phyloP scores from a whole-genome alignment of 2,888 invertebrate species.

The Argyresthia goedartella region DNA sequence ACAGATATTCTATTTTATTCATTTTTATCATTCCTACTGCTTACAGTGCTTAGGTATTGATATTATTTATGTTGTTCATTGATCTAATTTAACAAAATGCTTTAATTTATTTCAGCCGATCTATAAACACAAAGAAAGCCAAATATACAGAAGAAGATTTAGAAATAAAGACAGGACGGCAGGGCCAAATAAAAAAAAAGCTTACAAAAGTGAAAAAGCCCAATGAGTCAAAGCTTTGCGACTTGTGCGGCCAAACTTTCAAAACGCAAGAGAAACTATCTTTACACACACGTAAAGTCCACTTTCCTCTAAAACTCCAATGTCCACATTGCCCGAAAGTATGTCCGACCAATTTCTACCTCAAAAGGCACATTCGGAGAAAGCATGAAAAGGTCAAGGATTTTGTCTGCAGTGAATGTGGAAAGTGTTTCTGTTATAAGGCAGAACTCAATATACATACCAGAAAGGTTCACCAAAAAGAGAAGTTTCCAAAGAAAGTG shows the following conservation, averaged over 20 bases:
- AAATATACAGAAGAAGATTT: constrained; percentile 18
- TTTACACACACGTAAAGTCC: constrained; percentile 34
- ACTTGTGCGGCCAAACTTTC: constrained; percentile 47
- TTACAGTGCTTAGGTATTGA: too few relatives aligned
- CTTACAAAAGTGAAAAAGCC: constrained; percentile 18
- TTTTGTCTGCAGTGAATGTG: constrained; percentile 48
- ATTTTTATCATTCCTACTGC: constrained; percentile 7
- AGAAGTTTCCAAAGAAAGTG: constrained; percentile 28
- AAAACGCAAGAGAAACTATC: constrained; percentile 30
- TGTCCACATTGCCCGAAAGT: constrained; percentile 42
- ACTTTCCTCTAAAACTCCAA: constrained; percentile 31
- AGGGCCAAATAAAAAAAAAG: constrained; percentile 7
- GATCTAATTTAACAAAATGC: constrained; percentile 8
- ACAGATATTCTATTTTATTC: too few relatives aligned
- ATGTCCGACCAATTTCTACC: constrained; percentile 34
- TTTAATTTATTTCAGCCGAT: constrained; percentile 31
- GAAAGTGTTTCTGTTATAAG: constrained; percentile 39
- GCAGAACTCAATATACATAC: constrained; percentile 40
- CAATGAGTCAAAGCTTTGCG: constrained; percentile 34
- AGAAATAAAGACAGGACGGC: constrained; percentile 8
- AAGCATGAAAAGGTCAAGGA: constrained; percentile 33
- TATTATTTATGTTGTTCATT: too few relatives aligned
- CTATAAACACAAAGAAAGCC: constrained; percentile 17
- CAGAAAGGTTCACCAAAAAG: constrained; percentile 41
- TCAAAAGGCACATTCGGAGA: constrained; percentile 43